Evolutionary conservation across 1,140 invertebrate genomes (phyloP), one percentile per base, ranked within the genome.

Genomic region (Solenopsis invicta): DNA sequence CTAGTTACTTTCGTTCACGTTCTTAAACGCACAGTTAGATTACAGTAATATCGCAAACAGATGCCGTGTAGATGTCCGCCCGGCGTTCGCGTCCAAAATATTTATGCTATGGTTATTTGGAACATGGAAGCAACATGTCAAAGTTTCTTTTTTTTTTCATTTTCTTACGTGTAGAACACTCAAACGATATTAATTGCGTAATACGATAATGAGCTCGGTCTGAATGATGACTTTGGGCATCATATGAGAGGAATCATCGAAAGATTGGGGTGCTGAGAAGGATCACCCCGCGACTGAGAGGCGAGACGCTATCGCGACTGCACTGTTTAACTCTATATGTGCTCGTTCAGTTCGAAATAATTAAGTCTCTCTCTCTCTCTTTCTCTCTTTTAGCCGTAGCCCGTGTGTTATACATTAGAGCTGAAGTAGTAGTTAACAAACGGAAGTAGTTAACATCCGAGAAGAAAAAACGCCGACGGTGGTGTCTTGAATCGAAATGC

Each of bases 41-140:
- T 71, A 84, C 56, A 74, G 9, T 54, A 71, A 75, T 67, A 50
- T 74, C 52, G 80, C 80, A 48, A 61, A 37, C 21, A 41, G 41
- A 61, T 50, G 24, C 56, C 69, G 54, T n/a, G 37, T 84, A 84
- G 48, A 34, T 21, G 37, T 41, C 41, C 67, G 4, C 34, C 12
- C 34, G 48, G 18, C 69, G 37, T 84, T 62, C 41, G 77, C 77
- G 29, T 61, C 74, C 45, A 45, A 45, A n/a, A 75, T 71, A 84
- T 84, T 84, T 84, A 84, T 86, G 67, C 45, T 80, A 81, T 61
- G 64, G 37, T 59, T 86, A 80, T 41, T 86, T 86, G 76, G 77
- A 86, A 66, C 64, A 86, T 86, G 85, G 85, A 86, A 86, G 85
- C 85, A 86, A 80, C 85, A 82, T 82, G 77, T 80, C 66, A 80